A percentile compares a stretch with the other conserved stretches of the same genome.
Evolutionary conservation across 2,113 vertebrate species (phyloP).

Genomic region (Apeltes quadracus): DNA sequence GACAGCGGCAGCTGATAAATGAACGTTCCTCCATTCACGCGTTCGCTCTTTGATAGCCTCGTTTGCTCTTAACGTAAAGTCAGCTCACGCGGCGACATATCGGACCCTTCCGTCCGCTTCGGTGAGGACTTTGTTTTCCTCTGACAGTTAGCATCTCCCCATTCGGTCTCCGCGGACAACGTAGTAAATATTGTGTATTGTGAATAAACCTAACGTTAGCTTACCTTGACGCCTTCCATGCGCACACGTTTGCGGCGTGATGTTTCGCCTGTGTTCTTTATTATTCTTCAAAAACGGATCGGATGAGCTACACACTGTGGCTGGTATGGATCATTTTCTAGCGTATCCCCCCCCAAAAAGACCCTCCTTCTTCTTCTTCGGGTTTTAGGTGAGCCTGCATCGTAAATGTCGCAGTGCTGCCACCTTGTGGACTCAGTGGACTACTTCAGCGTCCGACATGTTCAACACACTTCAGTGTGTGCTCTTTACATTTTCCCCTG

Average conservation of each 20-base stretch:
- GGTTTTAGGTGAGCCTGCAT: background rate
- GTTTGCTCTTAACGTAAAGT: too few relatives aligned
- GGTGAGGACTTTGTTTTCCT: background rate
- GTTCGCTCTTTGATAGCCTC: background rate
- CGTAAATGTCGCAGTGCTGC: background rate
- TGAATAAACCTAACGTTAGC: background rate
- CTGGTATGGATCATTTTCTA: background rate
- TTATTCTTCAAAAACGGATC: background rate
- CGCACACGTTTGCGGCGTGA: background rate
- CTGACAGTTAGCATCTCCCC: background rate
- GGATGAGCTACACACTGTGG: background rate
- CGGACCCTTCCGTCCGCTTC: background rate
- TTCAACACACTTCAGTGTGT: background rate
- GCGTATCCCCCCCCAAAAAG: background rate
- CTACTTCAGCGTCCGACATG: background rate
- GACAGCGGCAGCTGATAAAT: background rate
- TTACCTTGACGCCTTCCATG: conserved; percentile 21
- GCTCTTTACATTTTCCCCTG: background rate
- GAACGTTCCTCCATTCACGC: background rate
- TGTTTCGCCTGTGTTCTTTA: background rate
- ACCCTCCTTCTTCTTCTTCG: background rate
- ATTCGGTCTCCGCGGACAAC: background rate
- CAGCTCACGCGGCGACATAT: background rate
- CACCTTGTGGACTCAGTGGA: background rate
- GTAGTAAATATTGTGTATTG: background rate